These are phyloP conservation scores for Hirtodrosophila alboralis DNA, from an alignment of 2,888 invertebrate genomes.

Conservation along the genomic window DNA sequence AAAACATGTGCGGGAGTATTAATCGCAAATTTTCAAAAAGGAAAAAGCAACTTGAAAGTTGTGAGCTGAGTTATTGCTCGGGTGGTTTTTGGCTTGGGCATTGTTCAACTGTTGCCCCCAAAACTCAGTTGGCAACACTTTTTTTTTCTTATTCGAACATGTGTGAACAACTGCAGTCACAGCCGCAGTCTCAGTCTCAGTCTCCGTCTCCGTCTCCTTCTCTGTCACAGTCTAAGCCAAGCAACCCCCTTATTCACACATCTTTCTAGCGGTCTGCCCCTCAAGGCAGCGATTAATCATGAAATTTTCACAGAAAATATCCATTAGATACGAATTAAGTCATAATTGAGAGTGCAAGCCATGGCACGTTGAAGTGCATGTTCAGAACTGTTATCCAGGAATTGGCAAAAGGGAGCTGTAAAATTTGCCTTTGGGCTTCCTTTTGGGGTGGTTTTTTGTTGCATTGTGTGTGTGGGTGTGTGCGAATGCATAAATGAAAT, in stretches of 20 bases:
- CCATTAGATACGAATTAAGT: constrained; percentile 82
- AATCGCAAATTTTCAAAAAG: constrained; percentile 59
- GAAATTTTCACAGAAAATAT: constrained; percentile 77
- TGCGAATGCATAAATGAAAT: constrained; percentile 60
- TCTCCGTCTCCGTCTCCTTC: constrained; percentile 2
- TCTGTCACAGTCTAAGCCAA: constrained; percentile 8
- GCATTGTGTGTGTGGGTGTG: constrained; percentile 20
- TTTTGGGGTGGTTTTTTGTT: constrained; percentile 14
- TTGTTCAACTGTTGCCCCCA: constrained; percentile 44
- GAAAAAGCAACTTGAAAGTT: constrained; percentile 44
- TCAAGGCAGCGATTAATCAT: constrained; percentile 76
- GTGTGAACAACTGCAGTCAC: constrained; percentile 77
- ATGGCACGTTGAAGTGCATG: constrained; percentile 69
- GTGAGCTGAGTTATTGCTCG: constrained; percentile 57
- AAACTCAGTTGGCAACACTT: constrained; percentile 39
- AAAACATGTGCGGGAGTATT: constrained; percentile 40
- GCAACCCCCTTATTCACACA: constrained; percentile 44
- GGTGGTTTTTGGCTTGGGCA: constrained; percentile 31
- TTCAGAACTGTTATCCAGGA: constrained; percentile 6
- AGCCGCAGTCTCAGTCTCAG: constrained; percentile 5
- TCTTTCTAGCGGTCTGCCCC: constrained; percentile 41
- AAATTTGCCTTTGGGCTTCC: constrained; percentile 30
- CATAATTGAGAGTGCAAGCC: constrained; percentile 80
- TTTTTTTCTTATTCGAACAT: constrained; percentile 73
- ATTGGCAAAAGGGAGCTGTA: constrained; percentile 10